Conservation (phyloP, 2,797 vertebrate genomes). For the Nannoperca obscura region DNA sequence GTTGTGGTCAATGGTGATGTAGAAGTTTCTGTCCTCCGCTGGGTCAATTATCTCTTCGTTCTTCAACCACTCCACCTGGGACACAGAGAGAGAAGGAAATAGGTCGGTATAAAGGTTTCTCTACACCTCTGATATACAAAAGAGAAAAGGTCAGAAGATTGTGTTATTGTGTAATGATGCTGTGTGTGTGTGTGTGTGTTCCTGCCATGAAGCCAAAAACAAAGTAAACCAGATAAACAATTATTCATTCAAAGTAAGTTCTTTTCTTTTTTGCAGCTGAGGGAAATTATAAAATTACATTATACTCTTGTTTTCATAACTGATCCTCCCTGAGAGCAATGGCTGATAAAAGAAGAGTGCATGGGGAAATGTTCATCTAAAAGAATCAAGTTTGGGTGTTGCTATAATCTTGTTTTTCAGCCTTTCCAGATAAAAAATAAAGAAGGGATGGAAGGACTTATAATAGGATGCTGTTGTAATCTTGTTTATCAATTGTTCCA, state of each 20-base stretch:
- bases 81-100: slow-evolving; percentile 9
- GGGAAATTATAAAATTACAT: slow-evolving; percentile 1
- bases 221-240: slow-evolving; percentile 6
- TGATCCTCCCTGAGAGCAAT: not conserved
- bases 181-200: not conserved
- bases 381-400: slow-evolving; percentile 8
- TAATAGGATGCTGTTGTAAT: slow-evolving; percentile 20
- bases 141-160: not conserved
- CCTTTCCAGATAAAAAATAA: slow-evolving; percentile 17
- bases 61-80: slow-evolving; percentile 96
- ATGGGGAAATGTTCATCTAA: not conserved
- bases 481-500: slow-evolving; percentile 10
- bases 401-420: slow-evolving; percentile 34
- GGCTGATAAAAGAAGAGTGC: not conserved
- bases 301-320: slow-evolving; percentile 30
- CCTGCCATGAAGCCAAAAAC: not conserved
- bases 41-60: slow-evolving; percentile 96
- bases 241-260: not conserved
- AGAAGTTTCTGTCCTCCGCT: slow-evolving; percentile 94
- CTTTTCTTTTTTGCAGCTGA: slow-evolving; percentile 7
- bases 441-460: not conserved
- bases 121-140: not conserved
- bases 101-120: slow-evolving; percentile 6
- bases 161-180: not conserved
- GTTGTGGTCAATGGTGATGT: slow-evolving; percentile 98